A percentile compares a stretch with the other conserved stretches of the same genome.
Evolutionary conservation across 2,888 invertebrate genomes (phyloP).

Genomic region (Podabrus alpinus): DNA sequence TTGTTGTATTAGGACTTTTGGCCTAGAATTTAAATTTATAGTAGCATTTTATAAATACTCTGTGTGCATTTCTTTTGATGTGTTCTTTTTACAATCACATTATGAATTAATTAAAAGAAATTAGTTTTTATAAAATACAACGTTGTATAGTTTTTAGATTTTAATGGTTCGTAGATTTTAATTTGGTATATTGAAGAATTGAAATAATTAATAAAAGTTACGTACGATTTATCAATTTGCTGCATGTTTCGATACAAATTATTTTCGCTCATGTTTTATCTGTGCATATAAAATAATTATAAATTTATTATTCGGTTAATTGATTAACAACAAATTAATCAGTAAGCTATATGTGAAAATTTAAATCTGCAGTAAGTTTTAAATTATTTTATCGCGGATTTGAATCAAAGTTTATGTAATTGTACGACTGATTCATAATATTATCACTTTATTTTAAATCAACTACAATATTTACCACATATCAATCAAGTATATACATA

Average conservation of each 20-base stretch:
- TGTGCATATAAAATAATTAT: no score
- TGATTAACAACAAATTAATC: background rate
- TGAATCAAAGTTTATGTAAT: no score
- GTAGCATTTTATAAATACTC: background rate
- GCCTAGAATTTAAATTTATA: background rate
- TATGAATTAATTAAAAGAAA: background rate
- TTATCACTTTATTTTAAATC: background rate
- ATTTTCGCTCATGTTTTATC: no score
- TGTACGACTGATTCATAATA: background rate
- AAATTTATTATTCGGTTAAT: no score
- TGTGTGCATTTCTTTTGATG: background rate
- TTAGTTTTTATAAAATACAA: background rate
- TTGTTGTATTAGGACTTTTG: background rate
- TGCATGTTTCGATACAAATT: no score
- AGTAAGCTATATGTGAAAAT: background rate
- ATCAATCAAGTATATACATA: conserved; percentile 14
- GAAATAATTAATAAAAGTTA: no score
- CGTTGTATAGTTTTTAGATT: background rate
- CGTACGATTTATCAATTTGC: no score
- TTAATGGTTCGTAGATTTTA: no score
- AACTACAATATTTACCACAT: background rate
- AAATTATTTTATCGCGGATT: background rate
- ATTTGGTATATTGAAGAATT: no score
- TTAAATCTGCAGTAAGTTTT: background rate
- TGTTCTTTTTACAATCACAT: background rate